Base-by-base conservation (phyloP, 1,140 invertebrate species). In the Cydia splendana region DNA sequence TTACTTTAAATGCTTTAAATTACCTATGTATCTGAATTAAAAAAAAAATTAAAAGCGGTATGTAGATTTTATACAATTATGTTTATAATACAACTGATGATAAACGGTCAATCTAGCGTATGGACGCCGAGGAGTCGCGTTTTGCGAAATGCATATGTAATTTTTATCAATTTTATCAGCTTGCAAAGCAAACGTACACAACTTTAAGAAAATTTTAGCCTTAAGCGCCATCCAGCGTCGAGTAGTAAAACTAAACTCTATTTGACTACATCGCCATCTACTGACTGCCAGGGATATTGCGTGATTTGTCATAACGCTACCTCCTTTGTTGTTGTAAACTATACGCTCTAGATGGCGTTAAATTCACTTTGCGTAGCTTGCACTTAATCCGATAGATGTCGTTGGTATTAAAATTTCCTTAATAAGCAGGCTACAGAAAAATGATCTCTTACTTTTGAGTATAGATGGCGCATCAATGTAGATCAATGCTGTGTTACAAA, bases 191-290 rank as follows among this genome's bases (percentile, higher is more conserved):
- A 34, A 34, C 2, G 5, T 34, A 34, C 34, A 34, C 4, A 34
- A 4, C 5, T 34, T 34, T 30, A 0, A 30, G 2, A 34, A 34
- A 30, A 30, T 30, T 30, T 30, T 34, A 6, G 34, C 34, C 30
- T 30, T 30, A 34, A 34, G 34, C 34, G 34, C 34, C 28, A 28
- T 65, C 62, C 7, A 28, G 24, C 7, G 62, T 12, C 20, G 62
- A 65, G 62, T 65, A 65, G 62, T 15, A 3, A 7, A 65, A 65
- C 62, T 65, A 65, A 15, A 9, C 12, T 2, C 28, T 9, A 30
- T 65, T 65, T 34, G 62, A 28, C 6, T 28, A 65, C 62, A 65
- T 10, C 20, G 62, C 62, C 62, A 65, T 65, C 62, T 65, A 65
- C 4, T 24, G 9, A 65, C 4, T 3, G 2, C 18, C 4, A 4